Percentiles rank a stretch among this genome's conserved stretches.
Evolutionary conservation across 1,140 invertebrate genomes (phyloP).

Genomic region (Zaprionus kolodkinae): DNA sequence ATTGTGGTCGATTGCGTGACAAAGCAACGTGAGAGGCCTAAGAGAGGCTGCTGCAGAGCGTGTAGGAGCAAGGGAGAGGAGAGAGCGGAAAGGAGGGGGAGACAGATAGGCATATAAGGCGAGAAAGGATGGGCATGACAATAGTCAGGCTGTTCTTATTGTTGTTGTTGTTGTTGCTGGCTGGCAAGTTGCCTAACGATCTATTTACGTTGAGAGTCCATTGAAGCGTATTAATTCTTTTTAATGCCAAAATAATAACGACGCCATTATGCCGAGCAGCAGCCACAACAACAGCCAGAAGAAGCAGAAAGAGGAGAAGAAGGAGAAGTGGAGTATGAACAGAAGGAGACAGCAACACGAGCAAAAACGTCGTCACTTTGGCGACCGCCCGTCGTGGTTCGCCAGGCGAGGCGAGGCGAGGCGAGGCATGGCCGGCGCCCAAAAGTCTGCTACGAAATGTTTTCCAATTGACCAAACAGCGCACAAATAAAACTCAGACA

Average conservation of each 20-base stretch:
- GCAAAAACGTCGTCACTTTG: slow-evolving; percentile 45
- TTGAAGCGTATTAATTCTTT: slow-evolving; percentile 83
- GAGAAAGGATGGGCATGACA: slow-evolving; percentile 2
- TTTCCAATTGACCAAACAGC: slow-evolving; percentile 82
- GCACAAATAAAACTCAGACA: slow-evolving; percentile 72
- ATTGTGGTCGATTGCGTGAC: slow-evolving; percentile 72
- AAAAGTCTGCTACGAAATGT: slow-evolving; percentile 81
- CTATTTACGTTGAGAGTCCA: slow-evolving; percentile 77
- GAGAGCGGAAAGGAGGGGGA: neutral
- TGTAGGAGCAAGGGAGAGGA: too few species aligned
- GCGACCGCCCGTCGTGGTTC: slow-evolving; percentile 48
- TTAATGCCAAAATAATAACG: slow-evolving; percentile 83
- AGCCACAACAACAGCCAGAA: slow-evolving; percentile 26
- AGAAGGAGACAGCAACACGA: neutral
- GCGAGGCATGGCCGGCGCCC: slow-evolving; percentile 57
- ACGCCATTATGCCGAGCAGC: slow-evolving; percentile 74
- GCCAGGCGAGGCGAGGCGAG: slow-evolving; percentile 20
- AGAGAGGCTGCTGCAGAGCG: slow-evolving; percentile 1
- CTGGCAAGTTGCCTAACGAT: slow-evolving; percentile 77
- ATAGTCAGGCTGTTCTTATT: neutral
- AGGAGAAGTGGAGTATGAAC: neutral
- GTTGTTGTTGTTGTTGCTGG: slow-evolving; percentile 16
- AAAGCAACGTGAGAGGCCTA: slow-evolving; percentile 64
- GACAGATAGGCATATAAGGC: neutral
- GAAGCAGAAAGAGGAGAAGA: slow-evolving; percentile 6